Base-by-base conservation (phyloP, 2,797 vertebrate genomes). In the Clarias platycephalus region DNA sequence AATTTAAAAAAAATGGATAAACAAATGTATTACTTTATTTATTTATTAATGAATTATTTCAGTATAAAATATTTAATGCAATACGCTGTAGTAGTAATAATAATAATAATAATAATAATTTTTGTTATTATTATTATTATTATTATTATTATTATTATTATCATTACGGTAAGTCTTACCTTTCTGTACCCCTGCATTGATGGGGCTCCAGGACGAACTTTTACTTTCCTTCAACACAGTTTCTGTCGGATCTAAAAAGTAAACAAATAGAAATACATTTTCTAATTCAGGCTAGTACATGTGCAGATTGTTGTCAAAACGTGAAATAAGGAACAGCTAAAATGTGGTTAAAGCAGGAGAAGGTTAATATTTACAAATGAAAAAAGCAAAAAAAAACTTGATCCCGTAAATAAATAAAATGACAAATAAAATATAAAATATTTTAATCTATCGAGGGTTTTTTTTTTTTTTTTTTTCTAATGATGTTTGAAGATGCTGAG, bases 201-300 rank as follows among this genome's bases (percentile, higher is more conserved):
- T 95, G 4, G 97, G 95, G 83, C 95, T 96, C 97, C 98, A 99
- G 2, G 96, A 93, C 12, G 96, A 92, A 90, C 89, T 95, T 95
- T 98, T 98, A 86, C 94, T 96, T 87, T 99, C 97, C 93, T 99
- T 98, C 94, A 98, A 94, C 89, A 98, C 95, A 92, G 95, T 95
- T 86, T 99, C 98, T 90, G 97, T 96, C 60, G 97, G 95, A 95
- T 99, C 98, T 98, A 92, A 37, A 37, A 37, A 34, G 34, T 20
- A 75, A 26, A 49, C 18, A 5, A 58, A 31, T 31, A 58, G 24
- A 22, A 22, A 0, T n/a, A 74, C 53, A 15, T 24, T 20, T 58
- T 58, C 57, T 58, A 58, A 58, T 20, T 62, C 55, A 15, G 0
- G 12, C 22, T 3, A 22, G 28, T 34, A 24, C 20, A 57, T 57